Base-by-base conservation (phyloP, 1,140 invertebrate species). In the Eumeta japonica region DNA sequence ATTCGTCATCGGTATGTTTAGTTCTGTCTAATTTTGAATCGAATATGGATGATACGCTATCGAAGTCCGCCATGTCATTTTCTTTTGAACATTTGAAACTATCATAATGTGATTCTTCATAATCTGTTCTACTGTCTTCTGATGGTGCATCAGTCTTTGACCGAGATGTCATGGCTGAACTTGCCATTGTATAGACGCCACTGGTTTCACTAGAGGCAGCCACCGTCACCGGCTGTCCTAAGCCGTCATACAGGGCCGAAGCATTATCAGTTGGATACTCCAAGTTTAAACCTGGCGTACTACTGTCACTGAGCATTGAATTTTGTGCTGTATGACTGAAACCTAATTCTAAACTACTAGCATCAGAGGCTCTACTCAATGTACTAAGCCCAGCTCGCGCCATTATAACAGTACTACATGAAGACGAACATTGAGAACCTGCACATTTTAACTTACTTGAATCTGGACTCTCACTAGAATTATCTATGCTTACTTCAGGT, bases 301-400 rank as follows among this genome's bases (percentile, higher is more conserved):
- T 81, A 1, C 79, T 75, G 41, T 85, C 83, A 54, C 83, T 85
- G 16, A 89, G 55, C 12, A 84, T 78, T 1, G 87, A 90, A 60
- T 90, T 89, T 67, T 91, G 87, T 7, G 88, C 85, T 2, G 88
- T 90, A 54, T 90, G 88, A 41, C 86, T 89, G 48, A 86, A 90
- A 17, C 87, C 86, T 28, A 89, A 62, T 66, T 90, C 87, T 46
- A 89, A 70, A 51, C 87, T 89, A 35, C 86, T 88, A 10, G 80
- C 84, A 13, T 86, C 86, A 12, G 83, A 88, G 37, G 79, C 74
- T 57, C 80, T 77, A 46, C 81, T 77, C 17, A 77, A 52, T 16
- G 79, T 75, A 43, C 76, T 81, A 3, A 79, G 58, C 39, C 80
- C 79, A 44, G 78, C 62, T 51, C 79, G 63, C 34, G 84, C 80